Base-by-base conservation (phyloP, 1,140 invertebrate genomes). In the Sitophilus oryzae region DNA sequence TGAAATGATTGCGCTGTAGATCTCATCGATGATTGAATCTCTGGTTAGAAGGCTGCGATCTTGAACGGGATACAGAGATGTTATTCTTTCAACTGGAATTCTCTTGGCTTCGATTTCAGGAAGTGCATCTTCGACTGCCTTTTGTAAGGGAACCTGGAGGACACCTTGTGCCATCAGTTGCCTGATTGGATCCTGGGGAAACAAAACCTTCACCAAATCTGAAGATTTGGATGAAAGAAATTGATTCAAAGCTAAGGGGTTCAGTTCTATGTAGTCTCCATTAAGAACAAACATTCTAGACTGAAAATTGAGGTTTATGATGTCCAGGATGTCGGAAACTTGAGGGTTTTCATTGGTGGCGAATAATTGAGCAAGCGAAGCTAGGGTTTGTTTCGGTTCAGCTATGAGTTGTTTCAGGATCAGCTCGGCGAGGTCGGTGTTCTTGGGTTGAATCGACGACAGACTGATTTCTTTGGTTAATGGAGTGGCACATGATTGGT, bases 211-310 rank as follows among this genome's bases (percentile, higher is more conserved):
- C 8, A 15, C 14, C 8, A 52, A n/a, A 3, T 5, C 1, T 23
- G 2, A 6, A 2, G 41, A 22, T 16, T 35, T 22, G 5, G 35
- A 2, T 4, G 11, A 15, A 3, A 37, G 5, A 14, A 43, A 19
- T 20, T 18, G 25, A 10, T 52, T 18, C 4, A 42, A 36, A 5
- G 10, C 19, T 3, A 4, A 19, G 1, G 19, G 38, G 22, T 52
- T 18, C 15, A 52, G 9, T 34, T 44, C 30, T 2, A 52, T 20
- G 20, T 34, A 34, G 3, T 44, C 49, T 19, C 20, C 49, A 20
- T 52, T 37, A 10, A 52, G 11, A 1, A 42, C 25, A 2, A 52
- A 36, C 2, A 52, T 9, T 21, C 25, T 21, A n/a, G 49, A 10
- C 11, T 36, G 34, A 10, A 44, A 18, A 14, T 16, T 23, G 11